Conservation (phyloP, 92 coral and sea anemone genomes). For the Zoanthus solanderi region DNA sequence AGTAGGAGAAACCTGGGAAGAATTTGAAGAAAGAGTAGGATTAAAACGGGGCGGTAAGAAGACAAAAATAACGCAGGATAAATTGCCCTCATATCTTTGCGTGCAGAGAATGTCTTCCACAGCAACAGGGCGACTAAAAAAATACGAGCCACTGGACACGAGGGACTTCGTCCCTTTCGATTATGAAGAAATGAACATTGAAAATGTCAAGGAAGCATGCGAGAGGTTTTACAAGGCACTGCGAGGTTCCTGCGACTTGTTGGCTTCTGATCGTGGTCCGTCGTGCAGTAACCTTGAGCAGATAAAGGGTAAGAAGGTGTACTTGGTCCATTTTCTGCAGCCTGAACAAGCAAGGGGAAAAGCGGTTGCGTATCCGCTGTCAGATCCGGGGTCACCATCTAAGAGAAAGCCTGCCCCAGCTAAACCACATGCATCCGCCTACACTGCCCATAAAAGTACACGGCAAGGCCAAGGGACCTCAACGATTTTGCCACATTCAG, state of each 20-base stretch:
- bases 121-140: constrained; percentile 29
- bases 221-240: constrained; percentile 35
- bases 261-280: constrained; percentile 48
- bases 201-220: constrained; percentile 50
- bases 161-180: constrained; percentile 55
- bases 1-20: constrained; percentile 70
- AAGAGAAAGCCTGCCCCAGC: neutral
- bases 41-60: constrained; percentile 62
- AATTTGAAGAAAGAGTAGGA: constrained; percentile 71
- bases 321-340: constrained; percentile 42
- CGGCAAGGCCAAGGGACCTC: constrained; percentile 2
- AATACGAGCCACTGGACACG: constrained; percentile 51
- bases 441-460: neutral
- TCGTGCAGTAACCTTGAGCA: constrained; percentile 52
- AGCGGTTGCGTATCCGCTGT: neutral
- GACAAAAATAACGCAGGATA: constrained; percentile 10
- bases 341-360: constrained; percentile 17
- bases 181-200: constrained; percentile 42
- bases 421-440: constrained; percentile 7
- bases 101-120: constrained; percentile 40
- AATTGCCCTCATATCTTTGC: constrained; percentile 31
- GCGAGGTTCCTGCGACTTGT: constrained; percentile 44
- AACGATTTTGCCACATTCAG: constrained; percentile 57
- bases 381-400: constrained; percentile 10
- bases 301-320: constrained; percentile 51